A percentile compares a stretch with the other conserved stretches of the same genome.
Conservation (phyloP, 1,140 invertebrate species). For the Zaprionus africanus region DNA sequence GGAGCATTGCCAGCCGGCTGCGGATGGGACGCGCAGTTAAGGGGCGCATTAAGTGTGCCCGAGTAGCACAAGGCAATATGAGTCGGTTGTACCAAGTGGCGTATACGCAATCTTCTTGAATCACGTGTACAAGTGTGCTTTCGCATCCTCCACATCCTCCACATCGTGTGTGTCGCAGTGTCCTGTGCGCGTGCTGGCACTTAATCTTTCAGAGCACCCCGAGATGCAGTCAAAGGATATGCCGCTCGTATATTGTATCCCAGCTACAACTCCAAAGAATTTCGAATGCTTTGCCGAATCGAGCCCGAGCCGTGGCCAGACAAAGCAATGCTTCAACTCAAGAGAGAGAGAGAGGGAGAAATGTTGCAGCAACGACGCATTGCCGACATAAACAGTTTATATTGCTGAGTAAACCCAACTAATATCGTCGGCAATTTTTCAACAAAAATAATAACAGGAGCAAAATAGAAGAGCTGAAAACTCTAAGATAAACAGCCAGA, state of each 20-base stretch:
- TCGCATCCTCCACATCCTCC: neutral
- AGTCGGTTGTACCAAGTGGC: conserved; percentile 55
- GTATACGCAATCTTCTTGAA: conserved; percentile 73
- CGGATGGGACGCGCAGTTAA: conserved; percentile 32
- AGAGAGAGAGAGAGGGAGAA: neutral
- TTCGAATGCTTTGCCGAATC: conserved; percentile 6
- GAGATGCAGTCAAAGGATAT: conserved; percentile 74
- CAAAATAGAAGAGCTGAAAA: neutral
- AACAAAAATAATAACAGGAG: neutral
- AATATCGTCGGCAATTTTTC: neutral
- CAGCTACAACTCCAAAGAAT: conserved; percentile 20
- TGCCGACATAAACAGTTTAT: conserved; percentile 6
- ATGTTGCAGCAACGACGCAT: conserved; percentile 3
- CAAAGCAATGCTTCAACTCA: conserved; percentile 11
- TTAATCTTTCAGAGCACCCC: conserved; percentile 68
- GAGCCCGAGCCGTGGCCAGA: neutral
- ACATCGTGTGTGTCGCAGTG: conserved; percentile 16
- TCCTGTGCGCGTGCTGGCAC: conserved; percentile 60
- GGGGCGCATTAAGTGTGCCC: conserved; percentile 41
- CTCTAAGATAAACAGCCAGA: neutral
- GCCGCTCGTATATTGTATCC: conserved; percentile 61
- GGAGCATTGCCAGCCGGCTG: conserved; percentile 15
- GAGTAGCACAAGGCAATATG: conserved; percentile 37
- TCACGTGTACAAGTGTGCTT: conserved; percentile 35
- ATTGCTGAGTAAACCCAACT: neutral